phyloP scores from a whole-genome alignment of 2,113 vertebrate species.

The Triplophysa rosa region DNA sequence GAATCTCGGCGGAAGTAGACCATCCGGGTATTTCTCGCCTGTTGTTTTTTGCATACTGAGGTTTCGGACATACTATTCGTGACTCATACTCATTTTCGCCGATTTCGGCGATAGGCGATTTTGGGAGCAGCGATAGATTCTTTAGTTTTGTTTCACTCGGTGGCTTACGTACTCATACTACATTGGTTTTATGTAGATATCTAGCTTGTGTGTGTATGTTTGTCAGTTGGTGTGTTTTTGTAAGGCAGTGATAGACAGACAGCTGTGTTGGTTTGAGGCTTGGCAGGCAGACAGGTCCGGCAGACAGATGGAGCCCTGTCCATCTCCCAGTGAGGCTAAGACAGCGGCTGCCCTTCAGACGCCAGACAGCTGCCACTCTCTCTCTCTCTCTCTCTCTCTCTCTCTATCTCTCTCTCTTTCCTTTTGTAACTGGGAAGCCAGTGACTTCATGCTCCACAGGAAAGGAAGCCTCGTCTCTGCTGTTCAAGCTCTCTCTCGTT shows the following conservation, averaged over 20 bases:
- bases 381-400: slow-evolving; percentile 4
- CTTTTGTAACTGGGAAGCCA: slow-evolving; percentile 69
- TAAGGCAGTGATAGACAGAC: slow-evolving; percentile 53
- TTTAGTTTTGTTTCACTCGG: too few species aligned
- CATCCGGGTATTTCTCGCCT: too few species aligned
- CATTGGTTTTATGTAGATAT: neutral
- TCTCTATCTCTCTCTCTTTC: slow-evolving; percentile 52
- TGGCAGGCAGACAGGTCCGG: slow-evolving; percentile 65
- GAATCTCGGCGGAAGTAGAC: too few species aligned
- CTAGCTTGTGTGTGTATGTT: neutral
- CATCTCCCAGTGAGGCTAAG: slow-evolving; percentile 54
- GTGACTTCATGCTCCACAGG: slow-evolving; percentile 74
- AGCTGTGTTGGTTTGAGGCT: slow-evolving; percentile 42
- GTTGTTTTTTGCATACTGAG: too few species aligned
- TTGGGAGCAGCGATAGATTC: too few species aligned
- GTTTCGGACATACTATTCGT: too few species aligned
- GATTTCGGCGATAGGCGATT: too few species aligned
- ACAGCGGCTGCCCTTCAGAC: slow-evolving; percentile 70
- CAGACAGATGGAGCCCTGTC: slow-evolving; percentile 65
- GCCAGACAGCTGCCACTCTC: slow-evolving; percentile 68
- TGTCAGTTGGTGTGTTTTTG: slow-evolving; percentile 46
- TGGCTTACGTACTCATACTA: neutral
- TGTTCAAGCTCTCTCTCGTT: slow-evolving; percentile 55
- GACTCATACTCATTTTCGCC: too few species aligned
- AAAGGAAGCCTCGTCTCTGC: slow-evolving; percentile 55